Evolutionary conservation across 2,888 invertebrate genomes (phyloP).

Genomic region (Pseudococcus jackbeardsleyi): DNA sequence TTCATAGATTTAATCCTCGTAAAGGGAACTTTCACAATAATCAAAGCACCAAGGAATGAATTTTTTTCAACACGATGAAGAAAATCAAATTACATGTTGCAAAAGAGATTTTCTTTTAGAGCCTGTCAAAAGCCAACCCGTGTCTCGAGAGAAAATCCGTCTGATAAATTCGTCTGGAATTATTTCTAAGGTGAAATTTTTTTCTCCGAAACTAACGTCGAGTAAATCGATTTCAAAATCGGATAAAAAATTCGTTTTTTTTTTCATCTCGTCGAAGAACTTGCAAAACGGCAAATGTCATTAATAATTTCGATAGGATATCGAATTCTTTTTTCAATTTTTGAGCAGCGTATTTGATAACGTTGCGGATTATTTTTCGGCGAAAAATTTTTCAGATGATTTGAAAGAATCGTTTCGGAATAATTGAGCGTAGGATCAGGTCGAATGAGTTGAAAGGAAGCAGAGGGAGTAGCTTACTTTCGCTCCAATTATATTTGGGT

Average conservation of each 20-base stretch:
- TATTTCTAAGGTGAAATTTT: constrained; percentile 12
- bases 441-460: too few species aligned
- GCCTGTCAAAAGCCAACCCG: not conserved
- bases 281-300: not conserved
- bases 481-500: too few species aligned
- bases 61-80: not conserved
- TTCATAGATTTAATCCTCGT: not conserved
- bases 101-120: not conserved
- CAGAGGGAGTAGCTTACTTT: too few species aligned
- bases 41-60: not conserved
- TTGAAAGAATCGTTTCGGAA: not conserved
- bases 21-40: not conserved
- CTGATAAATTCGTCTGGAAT: not conserved
- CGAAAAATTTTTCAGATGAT: not conserved
- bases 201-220: not conserved
- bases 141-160: not conserved
- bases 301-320: not conserved
- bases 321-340: not conserved
- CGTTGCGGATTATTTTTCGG: not conserved
- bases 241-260: not conserved
- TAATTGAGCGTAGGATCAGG: too few species aligned
- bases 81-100: not conserved
- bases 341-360: not conserved
- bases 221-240: not conserved
- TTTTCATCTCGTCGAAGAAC: not conserved